Base-by-base conservation (phyloP, 2,888 invertebrate genomes). In the Cyaniris semiargus region DNA sequence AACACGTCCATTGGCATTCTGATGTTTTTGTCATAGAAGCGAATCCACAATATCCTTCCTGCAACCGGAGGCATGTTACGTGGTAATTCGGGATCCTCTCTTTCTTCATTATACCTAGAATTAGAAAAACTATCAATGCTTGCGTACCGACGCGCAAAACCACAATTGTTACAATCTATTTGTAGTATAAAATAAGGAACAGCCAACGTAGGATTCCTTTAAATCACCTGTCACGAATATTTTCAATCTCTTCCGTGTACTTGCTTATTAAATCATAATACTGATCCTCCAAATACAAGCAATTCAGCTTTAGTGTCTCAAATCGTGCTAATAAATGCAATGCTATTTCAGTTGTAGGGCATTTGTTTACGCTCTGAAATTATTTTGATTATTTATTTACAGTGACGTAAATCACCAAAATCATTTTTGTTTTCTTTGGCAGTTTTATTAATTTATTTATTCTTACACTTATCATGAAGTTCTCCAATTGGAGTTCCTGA, bases 11-110 rank as follows among this genome's bases (percentile, higher is more conserved):
- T 98, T 0, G 98, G 97, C 27, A 92, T 91, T 83, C 96, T 95
- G 77, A 98, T 96, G 80, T 96, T 95, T 78, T 95, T 95, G 82
- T 96, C 96, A 78, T 97, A 95, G 83, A 97, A 97, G 78, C 97
- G 93, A 81, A 97, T 96, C 98, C 98, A 98, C 86, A 96, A 94
- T 27, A 98, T 96, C 84, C 97, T 95, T 5, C 97, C 98, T 21
- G 97, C 94, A 21, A 97, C 96, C 0, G 97, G 97, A 3, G 98
- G 97, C 93, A 96, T 95, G 84, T 97, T 96, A 78, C 96, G 92
- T 0, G 97, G 95, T 13, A 97, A 86, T 1, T 96, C 95, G 0
- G 98, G 97, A 81, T 95, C 94, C 78, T 96, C 96, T 82, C 97
- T 95, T 81, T 96, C 96, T 85, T 96, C 96, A 80, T 97, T 97